phyloP scores from a whole-genome alignment of 2,888 invertebrate species.

The Synergus japonicus region DNA sequence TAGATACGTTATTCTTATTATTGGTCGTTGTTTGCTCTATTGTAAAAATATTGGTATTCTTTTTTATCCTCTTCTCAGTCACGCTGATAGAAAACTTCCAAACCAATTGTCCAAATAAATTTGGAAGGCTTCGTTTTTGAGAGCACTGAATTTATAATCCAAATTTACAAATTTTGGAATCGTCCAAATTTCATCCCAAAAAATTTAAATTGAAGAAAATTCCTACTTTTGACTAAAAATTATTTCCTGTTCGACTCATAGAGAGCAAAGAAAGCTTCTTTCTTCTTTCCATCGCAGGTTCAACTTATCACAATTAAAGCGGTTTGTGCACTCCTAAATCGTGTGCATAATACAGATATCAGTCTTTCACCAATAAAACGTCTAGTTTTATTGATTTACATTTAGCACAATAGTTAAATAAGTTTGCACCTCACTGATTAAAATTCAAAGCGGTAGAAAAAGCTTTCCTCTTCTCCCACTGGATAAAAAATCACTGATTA shows the following conservation, averaged over 20 bases:
- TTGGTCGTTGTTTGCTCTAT: slow-evolving; percentile 27
- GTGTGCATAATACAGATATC: slow-evolving; percentile 14
- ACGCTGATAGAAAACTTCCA: background rate
- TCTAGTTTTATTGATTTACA: background rate
- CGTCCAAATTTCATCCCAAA: background rate
- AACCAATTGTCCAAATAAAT: background rate
- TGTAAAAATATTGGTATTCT: slow-evolving; percentile 25
- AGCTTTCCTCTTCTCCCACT: background rate
- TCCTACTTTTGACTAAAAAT: background rate
- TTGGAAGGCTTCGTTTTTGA: no score
- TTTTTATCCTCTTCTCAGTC: background rate
- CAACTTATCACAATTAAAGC: slow-evolving; percentile 25
- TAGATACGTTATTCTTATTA: slow-evolving; percentile 19
- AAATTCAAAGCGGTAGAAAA: background rate
- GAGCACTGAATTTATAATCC: no score
- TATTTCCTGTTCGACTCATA: background rate
- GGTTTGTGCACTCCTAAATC: background rate
- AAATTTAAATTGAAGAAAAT: background rate
- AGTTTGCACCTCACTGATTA: slow-evolving; percentile 14
- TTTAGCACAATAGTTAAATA: background rate
- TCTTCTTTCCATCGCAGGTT: background rate
- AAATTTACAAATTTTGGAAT: no score
- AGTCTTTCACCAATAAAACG: slow-evolving; percentile 30
- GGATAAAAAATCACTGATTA: background rate
- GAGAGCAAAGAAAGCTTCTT: background rate